These are phyloP conservation scores for Anoplophora glabripennis DNA, from an alignment of 1,140 invertebrate species.

Conservation along the genomic window DNA sequence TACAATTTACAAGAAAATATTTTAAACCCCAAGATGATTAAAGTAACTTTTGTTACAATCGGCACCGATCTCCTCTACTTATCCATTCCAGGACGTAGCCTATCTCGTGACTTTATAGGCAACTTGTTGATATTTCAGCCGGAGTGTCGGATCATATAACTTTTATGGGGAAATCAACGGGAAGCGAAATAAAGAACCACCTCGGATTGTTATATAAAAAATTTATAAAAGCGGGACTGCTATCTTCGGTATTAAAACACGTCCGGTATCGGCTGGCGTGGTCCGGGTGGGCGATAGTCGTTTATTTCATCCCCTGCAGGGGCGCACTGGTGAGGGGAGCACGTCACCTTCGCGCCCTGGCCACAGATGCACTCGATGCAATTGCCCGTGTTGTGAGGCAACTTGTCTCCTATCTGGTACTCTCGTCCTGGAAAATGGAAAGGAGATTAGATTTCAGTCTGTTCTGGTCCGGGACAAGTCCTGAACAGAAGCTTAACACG, in stretches of 20 bases:
- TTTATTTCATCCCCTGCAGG: conserved; percentile 44
- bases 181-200: conserved; percentile 14
- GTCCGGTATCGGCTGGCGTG: conserved; percentile 36
- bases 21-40: too few relatives aligned
- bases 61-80: too few relatives aligned
- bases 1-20: too few relatives aligned
- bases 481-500: too few relatives aligned
- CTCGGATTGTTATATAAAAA: conserved; percentile 9
- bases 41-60: too few relatives aligned
- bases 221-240: neutral
- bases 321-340: conserved; percentile 55
- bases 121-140: too few relatives aligned
- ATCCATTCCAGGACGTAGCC: too few relatives aligned
- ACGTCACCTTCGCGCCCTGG: conserved; percentile 62
- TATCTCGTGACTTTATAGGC: too few relatives aligned
- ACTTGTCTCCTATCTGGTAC: conserved; percentile 60
- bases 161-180: neutral
- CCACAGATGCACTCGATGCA: conserved; percentile 68
- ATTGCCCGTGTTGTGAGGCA: conserved; percentile 66
- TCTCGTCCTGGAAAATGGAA: conserved; percentile 53
- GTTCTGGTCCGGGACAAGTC: too few relatives aligned
- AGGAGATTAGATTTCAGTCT: neutral
- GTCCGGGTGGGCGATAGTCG: conserved; percentile 45
- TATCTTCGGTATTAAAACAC: conserved; percentile 34
- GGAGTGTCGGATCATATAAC: too few relatives aligned